phyloP scores from a whole-genome alignment of 37 sponge, comb jelly and placozoan genomes.

The Theonella swinhoei region DNA sequence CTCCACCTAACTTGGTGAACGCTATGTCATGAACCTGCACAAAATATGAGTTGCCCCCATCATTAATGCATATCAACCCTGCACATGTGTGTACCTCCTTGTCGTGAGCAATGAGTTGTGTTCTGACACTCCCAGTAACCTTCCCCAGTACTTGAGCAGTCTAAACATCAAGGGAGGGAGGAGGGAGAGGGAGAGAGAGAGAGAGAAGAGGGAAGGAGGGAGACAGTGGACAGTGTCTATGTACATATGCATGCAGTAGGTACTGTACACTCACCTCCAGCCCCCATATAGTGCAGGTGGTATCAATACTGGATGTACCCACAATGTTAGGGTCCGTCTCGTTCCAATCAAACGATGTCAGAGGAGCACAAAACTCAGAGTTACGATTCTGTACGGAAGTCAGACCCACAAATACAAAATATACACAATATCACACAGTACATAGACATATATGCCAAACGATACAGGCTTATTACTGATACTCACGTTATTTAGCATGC shows the following conservation, averaged over 20 bases:
- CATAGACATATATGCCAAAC: background rate
- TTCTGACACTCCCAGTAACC: slow-evolving; percentile 84
- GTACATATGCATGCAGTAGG: background rate
- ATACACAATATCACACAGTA: background rate
- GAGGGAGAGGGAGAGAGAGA: background rate
- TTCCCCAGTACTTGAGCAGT: slow-evolving; percentile 83
- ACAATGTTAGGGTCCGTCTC: slow-evolving; percentile 90
- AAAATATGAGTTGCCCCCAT: too few species aligned
- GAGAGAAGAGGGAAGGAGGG: background rate
- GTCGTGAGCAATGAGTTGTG: slow-evolving; percentile 89
- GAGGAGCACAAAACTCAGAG: slow-evolving; percentile 97
- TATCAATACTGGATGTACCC: slow-evolving; percentile 96
- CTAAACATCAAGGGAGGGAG: slow-evolving; percentile 29
- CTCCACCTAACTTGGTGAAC: slow-evolving; percentile 84
- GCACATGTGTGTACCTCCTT: too few species aligned
- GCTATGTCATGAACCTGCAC: slow-evolving; percentile 86
- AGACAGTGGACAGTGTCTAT: background rate
- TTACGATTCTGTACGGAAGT: slow-evolving; percentile 82
- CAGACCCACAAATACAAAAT: background rate
- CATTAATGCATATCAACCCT: background rate
- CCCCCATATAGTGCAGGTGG: slow-evolving; percentile 98
- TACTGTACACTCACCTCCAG: slow-evolving; percentile 60
- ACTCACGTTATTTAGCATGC: slow-evolving; percentile 92
- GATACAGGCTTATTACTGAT: too few species aligned
- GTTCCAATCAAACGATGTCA: slow-evolving; percentile 98